Evolutionary conservation across 2,113 vertebrate genomes (phyloP).

Genomic region (Cynocephalus volans): DNA sequence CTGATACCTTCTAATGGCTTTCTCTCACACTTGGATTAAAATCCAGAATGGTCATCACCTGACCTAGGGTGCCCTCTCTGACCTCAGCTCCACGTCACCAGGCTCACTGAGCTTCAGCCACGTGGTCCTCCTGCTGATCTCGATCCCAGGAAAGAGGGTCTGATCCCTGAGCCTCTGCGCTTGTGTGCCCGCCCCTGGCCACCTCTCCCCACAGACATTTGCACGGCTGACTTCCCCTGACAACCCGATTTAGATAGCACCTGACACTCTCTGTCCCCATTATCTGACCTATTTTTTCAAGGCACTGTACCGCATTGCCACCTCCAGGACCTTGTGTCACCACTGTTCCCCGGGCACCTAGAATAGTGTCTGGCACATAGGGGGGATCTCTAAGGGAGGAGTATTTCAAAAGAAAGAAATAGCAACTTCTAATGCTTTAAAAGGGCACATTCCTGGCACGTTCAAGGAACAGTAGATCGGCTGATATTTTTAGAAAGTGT

Average conservation of each 20-base stretch:
- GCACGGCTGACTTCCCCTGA: background rate
- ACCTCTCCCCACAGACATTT: background rate
- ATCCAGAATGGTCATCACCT: background rate
- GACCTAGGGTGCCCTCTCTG: background rate
- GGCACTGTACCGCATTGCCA: background rate
- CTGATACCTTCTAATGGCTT: background rate
- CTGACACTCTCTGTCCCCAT: background rate
- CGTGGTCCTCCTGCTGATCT: background rate
- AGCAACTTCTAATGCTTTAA: background rate
- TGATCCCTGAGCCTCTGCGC: background rate
- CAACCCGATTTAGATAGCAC: background rate
- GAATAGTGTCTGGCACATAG: too few relatives aligned
- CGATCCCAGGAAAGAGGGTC: too few relatives aligned
- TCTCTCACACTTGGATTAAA: background rate
- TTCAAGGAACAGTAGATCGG: background rate
- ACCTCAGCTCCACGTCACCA: too few relatives aligned
- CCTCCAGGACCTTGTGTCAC: background rate
- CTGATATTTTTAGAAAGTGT: background rate
- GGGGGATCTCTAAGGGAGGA: background rate
- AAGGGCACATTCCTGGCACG: too few relatives aligned
- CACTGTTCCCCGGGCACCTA: background rate
- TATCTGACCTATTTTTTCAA: background rate
- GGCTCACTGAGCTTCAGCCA: background rate
- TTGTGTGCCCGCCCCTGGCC: background rate
- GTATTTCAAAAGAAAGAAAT: background rate